phyloP scores from a whole-genome alignment of 2,797 vertebrate genomes.

The Fratercula arctica region DNA sequence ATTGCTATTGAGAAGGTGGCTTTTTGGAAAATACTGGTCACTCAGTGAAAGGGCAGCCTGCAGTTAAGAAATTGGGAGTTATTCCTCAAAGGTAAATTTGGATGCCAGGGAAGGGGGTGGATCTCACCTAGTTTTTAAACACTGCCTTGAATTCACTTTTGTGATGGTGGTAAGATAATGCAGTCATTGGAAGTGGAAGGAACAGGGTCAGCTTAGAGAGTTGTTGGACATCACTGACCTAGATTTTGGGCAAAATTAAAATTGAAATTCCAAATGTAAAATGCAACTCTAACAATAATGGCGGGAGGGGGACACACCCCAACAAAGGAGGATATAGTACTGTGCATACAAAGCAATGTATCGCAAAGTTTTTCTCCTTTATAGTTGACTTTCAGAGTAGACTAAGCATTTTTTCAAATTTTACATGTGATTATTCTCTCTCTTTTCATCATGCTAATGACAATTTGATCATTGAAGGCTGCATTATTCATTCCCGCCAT shows the following conservation, averaged over 20 bases:
- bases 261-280: constrained; percentile 29
- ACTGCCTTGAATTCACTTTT: background rate
- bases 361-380: background rate
- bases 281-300: background rate
- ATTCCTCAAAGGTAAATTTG: background rate
- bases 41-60: background rate
- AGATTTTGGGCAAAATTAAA: constrained; percentile 36
- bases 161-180: background rate
- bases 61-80: background rate
- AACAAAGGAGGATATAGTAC: background rate
- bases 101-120: background rate
- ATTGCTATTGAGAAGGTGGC: background rate
- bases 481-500: background rate
- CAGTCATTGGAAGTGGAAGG: background rate
- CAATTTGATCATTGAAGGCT: background rate
- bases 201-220: constrained; percentile 11
- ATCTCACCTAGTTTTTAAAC: background rate
- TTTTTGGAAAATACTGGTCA: background rate
- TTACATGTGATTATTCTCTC: background rate
- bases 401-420: background rate
- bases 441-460: background rate
- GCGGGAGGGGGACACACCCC: background rate
- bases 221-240: background rate
- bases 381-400: background rate
- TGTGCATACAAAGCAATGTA: background rate